A percentile compares a stretch with the other conserved stretches of the same genome.
Conservation (phyloP, 1,140 invertebrate genomes). For the Orussus abietinus region DNA sequence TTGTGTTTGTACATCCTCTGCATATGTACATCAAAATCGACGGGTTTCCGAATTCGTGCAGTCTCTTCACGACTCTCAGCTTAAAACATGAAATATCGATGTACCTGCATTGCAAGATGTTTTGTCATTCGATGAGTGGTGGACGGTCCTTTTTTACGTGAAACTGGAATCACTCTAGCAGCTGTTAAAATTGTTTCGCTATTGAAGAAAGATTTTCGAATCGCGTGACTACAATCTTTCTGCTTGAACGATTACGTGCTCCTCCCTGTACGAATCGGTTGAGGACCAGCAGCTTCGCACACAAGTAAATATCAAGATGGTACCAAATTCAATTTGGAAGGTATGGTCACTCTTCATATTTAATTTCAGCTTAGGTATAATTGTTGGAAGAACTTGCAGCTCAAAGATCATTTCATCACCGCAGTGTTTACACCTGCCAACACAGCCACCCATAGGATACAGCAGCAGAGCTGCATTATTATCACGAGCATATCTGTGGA, state of each 20-base stretch:
- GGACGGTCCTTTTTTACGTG: constrained; percentile 41
- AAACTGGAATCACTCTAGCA: constrained; percentile 6
- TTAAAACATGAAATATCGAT: no score
- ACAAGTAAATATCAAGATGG: constrained; percentile 77
- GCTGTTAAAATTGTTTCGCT: constrained; percentile 6
- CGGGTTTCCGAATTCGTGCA: no score
- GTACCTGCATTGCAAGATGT: neutral
- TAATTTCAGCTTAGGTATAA: constrained; percentile 68
- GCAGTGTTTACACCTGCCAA: constrained; percentile 66
- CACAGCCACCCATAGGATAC: constrained; percentile 57
- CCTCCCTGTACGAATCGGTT: constrained; percentile 63
- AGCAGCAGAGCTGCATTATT: constrained; percentile 62
- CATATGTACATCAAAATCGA: no score
- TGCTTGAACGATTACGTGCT: constrained; percentile 71
- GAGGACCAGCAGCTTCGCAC: constrained; percentile 77
- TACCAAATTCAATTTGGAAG: constrained; percentile 72
- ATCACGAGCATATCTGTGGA: constrained; percentile 66
- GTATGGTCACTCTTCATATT: constrained; percentile 51
- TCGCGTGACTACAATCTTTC: constrained; percentile 54
- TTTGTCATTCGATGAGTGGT: constrained; percentile 29
- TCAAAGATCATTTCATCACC: constrained; percentile 71
- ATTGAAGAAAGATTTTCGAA: constrained; percentile 9
- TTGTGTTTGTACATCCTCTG: no score
- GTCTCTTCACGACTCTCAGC: no score
- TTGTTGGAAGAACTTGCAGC: constrained; percentile 74